phyloP scores from a whole-genome alignment of 2,888 invertebrate genomes.

The Nezara viridula region DNA sequence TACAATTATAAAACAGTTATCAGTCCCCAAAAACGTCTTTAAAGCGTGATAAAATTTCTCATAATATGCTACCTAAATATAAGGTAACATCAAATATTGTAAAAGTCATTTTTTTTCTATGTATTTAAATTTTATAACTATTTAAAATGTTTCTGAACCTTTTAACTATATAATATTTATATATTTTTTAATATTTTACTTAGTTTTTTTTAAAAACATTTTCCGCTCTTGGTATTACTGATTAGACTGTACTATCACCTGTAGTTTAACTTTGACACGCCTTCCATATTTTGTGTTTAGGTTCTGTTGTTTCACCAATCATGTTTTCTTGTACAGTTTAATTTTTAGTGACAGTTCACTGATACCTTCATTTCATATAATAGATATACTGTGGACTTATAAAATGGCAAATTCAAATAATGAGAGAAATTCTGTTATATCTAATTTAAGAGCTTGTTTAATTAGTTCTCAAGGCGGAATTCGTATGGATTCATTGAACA shows the following conservation, averaged over 20 bases:
- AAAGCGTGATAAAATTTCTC: too few relatives aligned
- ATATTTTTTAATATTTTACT: neutral
- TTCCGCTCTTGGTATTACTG: neutral
- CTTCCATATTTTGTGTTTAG: constrained; percentile 21
- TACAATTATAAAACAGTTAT: too few relatives aligned
- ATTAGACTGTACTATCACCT: constrained; percentile 5
- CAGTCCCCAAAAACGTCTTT: too few relatives aligned
- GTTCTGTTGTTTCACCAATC: neutral
- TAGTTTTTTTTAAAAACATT: neutral
- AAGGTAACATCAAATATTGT: neutral
- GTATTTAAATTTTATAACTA: neutral
- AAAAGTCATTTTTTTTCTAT: neutral
- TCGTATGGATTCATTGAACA: constrained; percentile 37
- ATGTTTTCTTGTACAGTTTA: constrained; percentile 6
- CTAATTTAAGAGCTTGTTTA: constrained; percentile 54
- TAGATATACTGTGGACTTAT: neutral
- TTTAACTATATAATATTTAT: neutral
- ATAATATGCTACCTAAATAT: neutral
- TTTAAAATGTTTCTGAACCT: neutral
- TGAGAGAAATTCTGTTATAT: constrained; percentile 47
- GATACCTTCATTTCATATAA: neutral
- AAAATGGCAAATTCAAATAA: constrained; percentile 21
- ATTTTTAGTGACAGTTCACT: neutral
- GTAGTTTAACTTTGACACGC: constrained; percentile 39
- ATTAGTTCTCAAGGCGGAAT: constrained; percentile 45